A percentile compares a stretch with the other conserved stretches of the same genome.
These are phyloP conservation scores for Brachyhypopomus gauderio DNA, from an alignment of 2,113 vertebrate genomes.

Conservation along the genomic window DNA sequence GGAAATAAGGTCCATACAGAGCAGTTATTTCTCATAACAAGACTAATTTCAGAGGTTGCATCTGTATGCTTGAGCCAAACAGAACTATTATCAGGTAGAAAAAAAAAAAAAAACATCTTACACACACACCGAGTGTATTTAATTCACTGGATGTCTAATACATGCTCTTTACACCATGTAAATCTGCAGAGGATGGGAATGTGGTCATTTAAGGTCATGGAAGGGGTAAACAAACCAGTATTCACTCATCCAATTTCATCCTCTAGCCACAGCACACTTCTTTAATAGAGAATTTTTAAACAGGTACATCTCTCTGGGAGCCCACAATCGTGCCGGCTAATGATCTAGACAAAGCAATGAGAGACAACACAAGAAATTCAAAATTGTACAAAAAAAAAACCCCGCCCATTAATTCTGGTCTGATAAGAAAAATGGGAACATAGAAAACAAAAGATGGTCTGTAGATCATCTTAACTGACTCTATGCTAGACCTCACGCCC, in stretches of 20 bases:
- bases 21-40: slow-evolving; percentile 49
- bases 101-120: slow-evolving; percentile 25
- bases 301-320: slow-evolving; percentile 29
- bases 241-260: slow-evolving; percentile 15
- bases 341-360: slow-evolving; percentile 30
- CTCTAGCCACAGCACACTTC: slow-evolving; percentile 25
- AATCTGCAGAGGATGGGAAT: slow-evolving; percentile 49
- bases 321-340: slow-evolving; percentile 8
- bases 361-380: slow-evolving; percentile 43
- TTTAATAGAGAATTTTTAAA: slow-evolving; percentile 49
- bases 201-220: slow-evolving; percentile 29
- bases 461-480: slow-evolving; percentile 33
- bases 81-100: slow-evolving; percentile 30
- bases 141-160: slow-evolving; percentile 44
- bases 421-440: slow-evolving; percentile 52
- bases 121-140: slow-evolving; percentile 47
- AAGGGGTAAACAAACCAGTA: slow-evolving; percentile 26
- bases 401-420: slow-evolving; percentile 45
- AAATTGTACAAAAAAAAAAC: slow-evolving; percentile 49
- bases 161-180: slow-evolving; percentile 53
- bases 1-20: slow-evolving; percentile 51
- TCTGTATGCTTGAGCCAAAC: slow-evolving; percentile 50
- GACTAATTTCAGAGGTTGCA: slow-evolving; percentile 34
- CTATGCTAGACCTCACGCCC: slow-evolving; percentile 31
- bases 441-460: slow-evolving; percentile 45